These are phyloP conservation scores for Cylas formicarius DNA, from an alignment of 1,140 invertebrate genomes.

Conservation along the genomic window DNA sequence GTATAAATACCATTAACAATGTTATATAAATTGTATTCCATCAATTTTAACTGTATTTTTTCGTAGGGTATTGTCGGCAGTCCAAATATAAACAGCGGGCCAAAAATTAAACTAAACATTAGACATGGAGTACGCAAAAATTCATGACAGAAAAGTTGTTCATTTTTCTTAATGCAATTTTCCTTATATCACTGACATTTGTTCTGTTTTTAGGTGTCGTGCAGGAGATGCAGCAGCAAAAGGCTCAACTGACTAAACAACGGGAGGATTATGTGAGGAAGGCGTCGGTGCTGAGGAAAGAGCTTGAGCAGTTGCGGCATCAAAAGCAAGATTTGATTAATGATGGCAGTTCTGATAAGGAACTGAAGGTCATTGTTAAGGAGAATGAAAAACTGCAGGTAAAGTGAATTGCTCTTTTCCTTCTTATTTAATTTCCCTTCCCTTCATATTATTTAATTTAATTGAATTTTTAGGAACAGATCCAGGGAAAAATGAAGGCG, in stretches of 20 bases:
- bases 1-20: background rate
- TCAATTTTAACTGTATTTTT: constrained; percentile 18
- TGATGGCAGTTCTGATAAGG: constrained; percentile 45
- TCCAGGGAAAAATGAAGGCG: constrained; percentile 73
- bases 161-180: constrained; percentile 10
- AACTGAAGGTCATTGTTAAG: constrained; percentile 57
- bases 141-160: constrained; percentile 16
- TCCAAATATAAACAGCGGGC: constrained; percentile 10
- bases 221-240: constrained; percentile 71
- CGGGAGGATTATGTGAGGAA: constrained; percentile 71
- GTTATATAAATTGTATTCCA: background rate
- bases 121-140: constrained; percentile 17
- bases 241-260: constrained; percentile 66
- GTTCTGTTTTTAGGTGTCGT: constrained; percentile 54
- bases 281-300: constrained; percentile 58
- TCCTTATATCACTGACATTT: background rate
- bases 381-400: constrained; percentile 78
- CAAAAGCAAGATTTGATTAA: constrained; percentile 66
- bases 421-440: constrained; percentile 2
- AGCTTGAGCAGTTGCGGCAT: constrained; percentile 66
- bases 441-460: constrained; percentile 17
- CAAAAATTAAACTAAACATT: constrained; percentile 10
- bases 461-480: constrained; percentile 66
- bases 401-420: constrained; percentile 27
- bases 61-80: constrained; percentile 22